Percentiles rank a stretch among this genome's conserved stretches.
These are phyloP conservation scores for Hesperophylax magnus DNA, from an alignment of 1,140 invertebrate species.

Conservation along the genomic window DNA sequence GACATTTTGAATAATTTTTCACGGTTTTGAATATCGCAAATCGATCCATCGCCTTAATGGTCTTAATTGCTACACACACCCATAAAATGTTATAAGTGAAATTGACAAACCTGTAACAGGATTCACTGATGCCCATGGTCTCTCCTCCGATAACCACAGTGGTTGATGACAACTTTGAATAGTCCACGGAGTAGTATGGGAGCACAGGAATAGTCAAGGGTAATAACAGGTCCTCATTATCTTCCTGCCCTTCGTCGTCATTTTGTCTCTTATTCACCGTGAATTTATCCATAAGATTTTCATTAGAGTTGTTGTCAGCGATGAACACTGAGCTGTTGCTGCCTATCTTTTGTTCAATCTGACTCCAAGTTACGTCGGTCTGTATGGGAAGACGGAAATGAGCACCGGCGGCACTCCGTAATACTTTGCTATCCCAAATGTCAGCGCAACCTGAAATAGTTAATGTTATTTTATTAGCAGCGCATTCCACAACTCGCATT, in stretches of 20 bases:
- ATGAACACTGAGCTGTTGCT: slow-evolving; percentile 75
- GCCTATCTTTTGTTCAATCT: slow-evolving; percentile 71
- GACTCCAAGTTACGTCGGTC: slow-evolving; percentile 76
- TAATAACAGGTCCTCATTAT: slow-evolving; percentile 27
- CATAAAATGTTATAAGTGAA: no score
- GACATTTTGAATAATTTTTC: no score
- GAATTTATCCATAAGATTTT: slow-evolving; percentile 36
- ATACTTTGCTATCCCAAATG: slow-evolving; percentile 90
- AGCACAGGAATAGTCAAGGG: slow-evolving; percentile 68
- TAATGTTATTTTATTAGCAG: no score
- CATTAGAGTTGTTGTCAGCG: slow-evolving; percentile 77
- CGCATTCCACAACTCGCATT: no score
- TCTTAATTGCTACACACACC: no score
- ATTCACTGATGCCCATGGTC: slow-evolving; percentile 84
- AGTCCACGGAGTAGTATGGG: slow-evolving; percentile 78
- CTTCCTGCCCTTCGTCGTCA: slow-evolving; percentile 5
- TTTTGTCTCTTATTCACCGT: slow-evolving; percentile 26
- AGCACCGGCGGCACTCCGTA: slow-evolving; percentile 84
- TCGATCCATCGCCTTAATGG: no score
- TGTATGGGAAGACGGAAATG: slow-evolving; percentile 86
- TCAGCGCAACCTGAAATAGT: slow-evolving; percentile 84
- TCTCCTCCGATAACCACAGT: slow-evolving; percentile 90
- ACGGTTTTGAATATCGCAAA: no score
- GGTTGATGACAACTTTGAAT: slow-evolving; percentile 67
- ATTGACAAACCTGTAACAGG: slow-evolving; percentile 67